A percentile compares a stretch with the other conserved stretches of the same genome.
phyloP scores from a whole-genome alignment of 2,888 invertebrate species.

The Keiferia lycopersicella region DNA sequence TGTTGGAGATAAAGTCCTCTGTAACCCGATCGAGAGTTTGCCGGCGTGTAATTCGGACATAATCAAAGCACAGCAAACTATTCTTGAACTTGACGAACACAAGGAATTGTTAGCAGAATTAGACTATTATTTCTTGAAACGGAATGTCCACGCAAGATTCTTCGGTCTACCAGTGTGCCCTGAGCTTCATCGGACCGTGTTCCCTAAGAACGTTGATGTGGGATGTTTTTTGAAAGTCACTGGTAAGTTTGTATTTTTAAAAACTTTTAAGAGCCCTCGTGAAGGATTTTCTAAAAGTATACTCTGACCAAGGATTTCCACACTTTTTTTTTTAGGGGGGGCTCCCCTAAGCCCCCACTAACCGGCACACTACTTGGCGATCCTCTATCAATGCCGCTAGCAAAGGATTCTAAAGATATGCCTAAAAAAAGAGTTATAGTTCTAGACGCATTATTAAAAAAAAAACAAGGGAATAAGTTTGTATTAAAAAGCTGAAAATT shows the following conservation, averaged over 20 bases:
- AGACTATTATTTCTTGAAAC: slow-evolving; percentile 74
- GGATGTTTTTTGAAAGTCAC: slow-evolving; percentile 88
- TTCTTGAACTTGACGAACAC: slow-evolving; percentile 69
- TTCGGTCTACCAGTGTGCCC: slow-evolving; percentile 85
- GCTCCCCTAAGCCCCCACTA: no score
- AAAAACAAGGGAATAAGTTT: no score
- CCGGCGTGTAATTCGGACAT: slow-evolving; percentile 84
- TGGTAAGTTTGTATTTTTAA: slow-evolving; percentile 68
- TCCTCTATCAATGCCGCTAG: no score
- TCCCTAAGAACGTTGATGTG: slow-evolving; percentile 87
- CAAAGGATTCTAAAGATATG: no score
- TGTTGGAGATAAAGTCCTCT: slow-evolving; percentile 85
- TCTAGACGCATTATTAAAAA: no score
- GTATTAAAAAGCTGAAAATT: no score
- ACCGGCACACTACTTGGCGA: no score
- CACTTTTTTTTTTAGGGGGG: no score
- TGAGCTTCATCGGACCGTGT: slow-evolving; percentile 83
- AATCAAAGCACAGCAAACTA: slow-evolving; percentile 80
- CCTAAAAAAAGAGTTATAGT: no score
- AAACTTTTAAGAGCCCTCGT: no score
- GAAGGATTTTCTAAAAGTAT: no score
- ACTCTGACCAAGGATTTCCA: no score
- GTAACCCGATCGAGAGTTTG: slow-evolving; percentile 82
- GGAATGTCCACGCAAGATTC: slow-evolving; percentile 85
- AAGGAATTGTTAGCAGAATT: slow-evolving; percentile 54